Evolutionary conservation across 1,140 invertebrate species (phyloP), one percentile per base, ranked within the genome.

Genomic region (Metopolophium dirhodum): DNA sequence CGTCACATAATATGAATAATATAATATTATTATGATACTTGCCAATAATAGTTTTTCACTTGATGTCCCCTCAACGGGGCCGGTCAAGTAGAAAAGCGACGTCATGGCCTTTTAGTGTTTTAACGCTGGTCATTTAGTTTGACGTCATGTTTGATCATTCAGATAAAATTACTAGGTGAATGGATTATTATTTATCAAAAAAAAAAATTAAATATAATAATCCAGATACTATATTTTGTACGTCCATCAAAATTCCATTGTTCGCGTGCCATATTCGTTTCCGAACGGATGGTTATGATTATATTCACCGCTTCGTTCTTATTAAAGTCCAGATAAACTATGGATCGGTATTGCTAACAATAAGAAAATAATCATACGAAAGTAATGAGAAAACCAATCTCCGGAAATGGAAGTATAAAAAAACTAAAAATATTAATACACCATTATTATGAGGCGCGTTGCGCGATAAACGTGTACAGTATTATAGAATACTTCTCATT

Each of bases 161-260:
- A n/a, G 18, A 35, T 35, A 30, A 88, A 88, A 51, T 88, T 9
- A 88, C 47, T n/a, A 20, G 35, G 30, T 35, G 20, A 35, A 88
- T 49, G 20, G 20, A 88, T 14, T 86, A 41, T 88, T 51, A 8
- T 88, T 88, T 51, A n/a, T 51, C 9, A 54, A 89, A 89, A 57
- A 89, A 8, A 88, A 57, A 57, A 57, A 57, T 57, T 57, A 57
- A 57, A 68, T 68, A 77, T 77, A n/a, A 35, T 77, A 77, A 57
- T 37, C n/a, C 87, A 89, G 51, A 54, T 89, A n/a, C 14, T 77
- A n/a, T 2, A 89, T 89, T 89, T 57, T 54, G 35, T 26, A 37
- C 88, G 11, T 57, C 37, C 51, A 57, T 89, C 51, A 89, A 57
- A 89, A 89, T 57, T 37, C 88, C 23, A 26, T 89, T 57, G 88